Evolutionary conservation across 2,113 vertebrate species (phyloP).

Genomic region (Callionymus lyra): DNA sequence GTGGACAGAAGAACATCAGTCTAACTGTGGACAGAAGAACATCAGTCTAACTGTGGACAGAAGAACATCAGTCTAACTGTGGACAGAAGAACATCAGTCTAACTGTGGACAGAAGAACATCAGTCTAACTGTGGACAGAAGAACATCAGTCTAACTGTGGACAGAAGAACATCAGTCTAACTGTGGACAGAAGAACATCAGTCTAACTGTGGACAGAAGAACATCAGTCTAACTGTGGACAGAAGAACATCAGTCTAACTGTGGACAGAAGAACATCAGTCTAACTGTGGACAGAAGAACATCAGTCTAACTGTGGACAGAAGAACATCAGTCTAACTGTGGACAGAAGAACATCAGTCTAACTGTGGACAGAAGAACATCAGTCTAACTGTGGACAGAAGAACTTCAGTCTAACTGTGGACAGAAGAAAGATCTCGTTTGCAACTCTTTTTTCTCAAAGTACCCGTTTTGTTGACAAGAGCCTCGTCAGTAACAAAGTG

Average conservation of each 20-base stretch:
- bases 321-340: too few species aligned
- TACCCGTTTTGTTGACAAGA: slow-evolving; percentile 72
- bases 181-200: too few species aligned
- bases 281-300: too few species aligned
- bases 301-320: slow-evolving; percentile 18
- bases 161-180: too few species aligned
- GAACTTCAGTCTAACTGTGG: slow-evolving; percentile 20
- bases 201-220: slow-evolving; percentile 18
- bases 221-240: too few species aligned
- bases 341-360: too few species aligned
- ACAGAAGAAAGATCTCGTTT: slow-evolving; percentile 44
- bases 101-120: slow-evolving; percentile 23
- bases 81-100: slow-evolving; percentile 24
- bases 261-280: slow-evolving; percentile 26
- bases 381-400: slow-evolving; percentile 20
- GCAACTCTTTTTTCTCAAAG: slow-evolving; percentile 43
- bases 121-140: too few species aligned
- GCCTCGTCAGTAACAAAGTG: slow-evolving; percentile 71
- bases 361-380: slow-evolving; percentile 43
- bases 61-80: too few species aligned
- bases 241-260: slow-evolving; percentile 22
- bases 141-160: slow-evolving; percentile 16
- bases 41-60: slow-evolving; percentile 18
- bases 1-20: slow-evolving; percentile 26
- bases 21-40: too few species aligned